These are phyloP conservation scores for Drosophila antonietae DNA, from an alignment of 2,888 invertebrate species.

Conservation along the genomic window DNA sequence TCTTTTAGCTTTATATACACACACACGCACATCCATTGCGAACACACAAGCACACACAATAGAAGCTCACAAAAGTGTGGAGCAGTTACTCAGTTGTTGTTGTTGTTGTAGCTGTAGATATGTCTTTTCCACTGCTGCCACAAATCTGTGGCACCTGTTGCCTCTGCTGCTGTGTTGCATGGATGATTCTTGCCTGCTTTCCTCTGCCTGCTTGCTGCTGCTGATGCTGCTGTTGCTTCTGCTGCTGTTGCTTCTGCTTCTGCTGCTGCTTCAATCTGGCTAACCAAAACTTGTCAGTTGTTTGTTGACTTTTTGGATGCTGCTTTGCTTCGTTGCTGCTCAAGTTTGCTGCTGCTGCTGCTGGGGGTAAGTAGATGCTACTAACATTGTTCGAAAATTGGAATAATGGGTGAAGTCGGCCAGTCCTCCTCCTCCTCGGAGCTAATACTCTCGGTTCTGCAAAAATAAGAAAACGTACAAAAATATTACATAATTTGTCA, in stretches of 20 bases:
- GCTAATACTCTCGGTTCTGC: slow-evolving; percentile 87
- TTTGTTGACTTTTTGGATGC: slow-evolving; percentile 30
- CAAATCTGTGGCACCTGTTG: slow-evolving; percentile 17
- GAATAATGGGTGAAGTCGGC: slow-evolving; percentile 88
- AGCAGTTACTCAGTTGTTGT: slow-evolving; percentile 20
- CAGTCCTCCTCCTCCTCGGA: slow-evolving; percentile 87
- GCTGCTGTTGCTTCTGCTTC: too few species aligned
- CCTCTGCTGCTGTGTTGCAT: slow-evolving; percentile 26
- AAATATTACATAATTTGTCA: slow-evolving; percentile 3
- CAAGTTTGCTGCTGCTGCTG: slow-evolving; percentile 35
- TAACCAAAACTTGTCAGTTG: slow-evolving; percentile 26
- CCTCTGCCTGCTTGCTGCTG: slow-evolving; percentile 22
- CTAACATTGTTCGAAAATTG: slow-evolving; percentile 86
- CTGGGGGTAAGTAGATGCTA: slow-evolving; percentile 46
- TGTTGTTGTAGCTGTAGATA: slow-evolving; percentile 25
- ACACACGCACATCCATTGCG: slow-evolving; percentile 65
- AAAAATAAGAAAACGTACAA: not conserved
- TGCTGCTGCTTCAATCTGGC: slow-evolving; percentile 26
- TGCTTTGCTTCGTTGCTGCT: slow-evolving; percentile 54
- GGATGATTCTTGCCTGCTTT: slow-evolving; percentile 32
- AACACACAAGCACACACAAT: slow-evolving; percentile 23
- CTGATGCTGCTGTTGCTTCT: slow-evolving; percentile 9
- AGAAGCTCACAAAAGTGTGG: slow-evolving; percentile 30
- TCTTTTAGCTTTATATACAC: slow-evolving; percentile 80
- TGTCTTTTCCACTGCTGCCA: slow-evolving; percentile 34